Evolutionary conservation across 2,113 vertebrate species (phyloP).

Genomic region (Echinops telfairi): DNA sequence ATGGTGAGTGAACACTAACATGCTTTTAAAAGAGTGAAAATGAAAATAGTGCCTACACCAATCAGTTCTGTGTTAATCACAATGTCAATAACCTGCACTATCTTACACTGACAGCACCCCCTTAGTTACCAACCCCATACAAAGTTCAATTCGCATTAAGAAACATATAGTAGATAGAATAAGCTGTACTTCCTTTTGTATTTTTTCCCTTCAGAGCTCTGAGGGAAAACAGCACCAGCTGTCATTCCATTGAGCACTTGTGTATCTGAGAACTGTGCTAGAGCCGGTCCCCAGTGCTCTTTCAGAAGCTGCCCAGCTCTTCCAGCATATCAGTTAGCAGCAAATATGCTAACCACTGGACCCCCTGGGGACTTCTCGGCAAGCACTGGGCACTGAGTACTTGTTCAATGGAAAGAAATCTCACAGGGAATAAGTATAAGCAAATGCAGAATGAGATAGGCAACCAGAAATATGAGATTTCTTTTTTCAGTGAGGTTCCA

Average conservation of each 20-base stretch:
- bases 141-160: background rate
- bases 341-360: background rate
- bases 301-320: background rate
- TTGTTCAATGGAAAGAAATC: conserved; percentile 24
- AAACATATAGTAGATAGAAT: background rate
- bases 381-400: background rate
- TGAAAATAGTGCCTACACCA: background rate
- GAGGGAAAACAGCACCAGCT: background rate
- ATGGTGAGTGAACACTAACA: background rate
- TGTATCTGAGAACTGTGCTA: background rate
- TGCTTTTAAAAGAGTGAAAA: background rate
- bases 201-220: background rate
- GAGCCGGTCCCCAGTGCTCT: background rate
- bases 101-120: background rate
- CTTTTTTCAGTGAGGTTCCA: background rate
- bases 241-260: background rate
- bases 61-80: background rate
- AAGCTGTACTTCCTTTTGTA: background rate
- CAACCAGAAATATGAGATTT: background rate
- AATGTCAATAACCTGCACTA: background rate
- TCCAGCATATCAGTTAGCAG: background rate
- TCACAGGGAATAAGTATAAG: background rate
- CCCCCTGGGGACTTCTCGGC: background rate
- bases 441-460: background rate
- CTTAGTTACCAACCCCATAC: background rate